phyloP scores from a whole-genome alignment of 2,888 invertebrate species.

The Vandiemenella viatica region DNA sequence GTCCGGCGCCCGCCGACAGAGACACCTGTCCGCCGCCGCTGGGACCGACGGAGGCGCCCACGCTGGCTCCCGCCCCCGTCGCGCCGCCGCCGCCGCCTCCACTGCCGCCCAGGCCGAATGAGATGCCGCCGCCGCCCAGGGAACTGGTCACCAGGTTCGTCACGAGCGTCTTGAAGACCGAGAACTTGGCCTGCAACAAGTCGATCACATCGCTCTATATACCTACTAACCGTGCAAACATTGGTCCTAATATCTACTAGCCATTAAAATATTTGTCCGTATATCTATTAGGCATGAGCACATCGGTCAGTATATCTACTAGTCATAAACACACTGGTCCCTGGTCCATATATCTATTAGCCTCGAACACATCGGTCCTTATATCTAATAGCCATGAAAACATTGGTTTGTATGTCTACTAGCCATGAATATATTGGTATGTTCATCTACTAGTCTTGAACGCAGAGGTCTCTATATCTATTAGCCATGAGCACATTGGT shows the following conservation, averaged over 20 bases:
- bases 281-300: not conserved
- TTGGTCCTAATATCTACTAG: not conserved
- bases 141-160: constrained; percentile 1
- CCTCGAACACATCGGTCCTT: too few species aligned
- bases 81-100: not conserved
- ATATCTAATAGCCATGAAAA: too few species aligned
- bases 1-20: not conserved
- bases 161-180: constrained; percentile 24
- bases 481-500: too few species aligned
- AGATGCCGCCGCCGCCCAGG: not conserved
- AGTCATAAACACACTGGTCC: not conserved
- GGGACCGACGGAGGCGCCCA: not conserved
- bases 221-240: not conserved
- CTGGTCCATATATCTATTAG: too few species aligned
- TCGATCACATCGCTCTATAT: not conserved
- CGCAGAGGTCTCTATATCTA: too few species aligned
- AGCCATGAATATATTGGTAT: too few species aligned
- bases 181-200: constrained; percentile 22
- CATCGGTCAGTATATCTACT: too few species aligned
- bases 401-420: too few species aligned
- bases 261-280: not conserved
- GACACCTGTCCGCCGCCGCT: not conserved
- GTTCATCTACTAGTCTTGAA: too few species aligned
- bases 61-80: not conserved
- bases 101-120: not conserved